Conservation (phyloP, 2,113 vertebrate species). For the Gracilinanus agilis region DNA sequence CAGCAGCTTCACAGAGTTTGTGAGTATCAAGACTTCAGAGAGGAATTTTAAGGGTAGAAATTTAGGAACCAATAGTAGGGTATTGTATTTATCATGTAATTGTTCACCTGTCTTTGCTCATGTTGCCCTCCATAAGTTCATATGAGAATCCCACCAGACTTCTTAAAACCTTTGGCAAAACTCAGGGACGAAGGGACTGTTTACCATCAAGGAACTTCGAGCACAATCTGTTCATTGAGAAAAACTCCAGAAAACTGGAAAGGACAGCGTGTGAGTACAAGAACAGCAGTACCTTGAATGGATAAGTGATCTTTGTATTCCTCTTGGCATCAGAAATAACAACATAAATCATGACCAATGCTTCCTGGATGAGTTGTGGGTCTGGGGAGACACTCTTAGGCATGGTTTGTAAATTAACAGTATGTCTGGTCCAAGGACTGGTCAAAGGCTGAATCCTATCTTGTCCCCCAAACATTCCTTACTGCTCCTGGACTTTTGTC, state of each 20-base stretch:
- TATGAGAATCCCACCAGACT: neutral
- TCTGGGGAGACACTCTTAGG: neutral
- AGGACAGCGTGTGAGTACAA: neutral
- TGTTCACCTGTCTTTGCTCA: no score
- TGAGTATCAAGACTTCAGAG: no score
- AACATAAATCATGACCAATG: constrained; percentile 3
- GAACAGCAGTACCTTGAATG: neutral
- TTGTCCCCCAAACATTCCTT: neutral
- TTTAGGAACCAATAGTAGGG: no score
- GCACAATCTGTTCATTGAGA: neutral
- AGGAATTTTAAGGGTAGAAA: no score
- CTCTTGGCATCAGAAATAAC: constrained; percentile 1
- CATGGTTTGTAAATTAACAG: neutral
- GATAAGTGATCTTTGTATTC: neutral
- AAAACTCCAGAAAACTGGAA: neutral
- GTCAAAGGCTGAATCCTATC: neutral
- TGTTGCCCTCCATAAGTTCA: no score
- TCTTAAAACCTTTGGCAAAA: constrained; percentile 1
- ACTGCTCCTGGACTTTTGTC: neutral
- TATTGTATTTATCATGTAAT: no score
- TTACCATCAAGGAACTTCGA: constrained; percentile 31
- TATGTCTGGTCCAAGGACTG: neutral
- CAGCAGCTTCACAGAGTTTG: no score
- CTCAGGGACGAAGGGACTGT: neutral
- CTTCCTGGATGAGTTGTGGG: constrained; percentile 15